Conservation (phyloP, 2,113 vertebrate genomes). For the Rhea americana region DNA sequence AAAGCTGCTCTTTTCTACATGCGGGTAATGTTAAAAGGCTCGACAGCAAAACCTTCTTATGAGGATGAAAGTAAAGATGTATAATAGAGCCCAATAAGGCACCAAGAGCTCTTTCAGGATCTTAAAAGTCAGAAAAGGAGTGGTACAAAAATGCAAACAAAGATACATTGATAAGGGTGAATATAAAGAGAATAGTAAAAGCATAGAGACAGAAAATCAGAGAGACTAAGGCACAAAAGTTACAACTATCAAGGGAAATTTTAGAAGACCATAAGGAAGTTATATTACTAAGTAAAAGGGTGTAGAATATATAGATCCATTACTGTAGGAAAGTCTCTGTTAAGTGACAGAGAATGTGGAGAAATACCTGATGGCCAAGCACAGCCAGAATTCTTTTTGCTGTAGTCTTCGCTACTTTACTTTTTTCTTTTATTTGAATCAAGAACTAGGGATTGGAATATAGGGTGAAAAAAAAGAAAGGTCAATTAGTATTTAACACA, state of each 20-base stretch:
- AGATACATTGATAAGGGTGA: neutral
- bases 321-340: neutral
- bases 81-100: neutral
- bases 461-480: neutral
- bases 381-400: neutral
- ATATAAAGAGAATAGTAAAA: neutral
- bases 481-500: neutral
- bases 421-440: neutral
- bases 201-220: neutral
- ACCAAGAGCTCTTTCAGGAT: constrained; percentile 34
- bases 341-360: neutral
- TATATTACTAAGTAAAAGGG: neutral
- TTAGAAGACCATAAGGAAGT: neutral
- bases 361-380: neutral
- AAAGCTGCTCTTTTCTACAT: constrained; percentile 3
- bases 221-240: neutral
- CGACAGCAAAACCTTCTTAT: constrained; percentile 9
- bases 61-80: constrained; percentile 21
- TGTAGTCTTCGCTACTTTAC: neutral
- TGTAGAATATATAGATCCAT: neutral
- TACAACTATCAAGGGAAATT: neutral
- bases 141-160: constrained; percentile 33
- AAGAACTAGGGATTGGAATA: neutral
- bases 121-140: neutral
- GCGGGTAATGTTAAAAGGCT: neutral